These are phyloP conservation scores for Pachyuromys duprasi DNA, from an alignment of 2,797 vertebrate genomes.

Conservation along the genomic window DNA sequence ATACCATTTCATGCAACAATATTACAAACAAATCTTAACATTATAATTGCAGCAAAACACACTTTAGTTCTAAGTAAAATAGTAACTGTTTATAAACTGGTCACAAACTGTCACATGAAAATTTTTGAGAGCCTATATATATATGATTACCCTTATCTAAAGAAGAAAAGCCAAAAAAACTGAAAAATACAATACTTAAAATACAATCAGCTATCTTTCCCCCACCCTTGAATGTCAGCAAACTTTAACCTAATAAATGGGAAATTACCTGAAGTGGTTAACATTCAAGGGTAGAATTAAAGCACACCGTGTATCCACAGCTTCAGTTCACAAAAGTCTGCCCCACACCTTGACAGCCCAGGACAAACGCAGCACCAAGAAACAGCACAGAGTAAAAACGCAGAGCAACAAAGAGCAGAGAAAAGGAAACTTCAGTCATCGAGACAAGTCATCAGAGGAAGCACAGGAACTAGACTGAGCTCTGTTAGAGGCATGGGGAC, in stretches of 20 bases:
- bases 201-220: constrained; percentile 58
- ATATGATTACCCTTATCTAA: constrained; percentile 18
- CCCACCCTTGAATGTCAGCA: constrained; percentile 74
- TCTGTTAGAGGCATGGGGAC: constrained; percentile 80
- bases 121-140: constrained; percentile 42
- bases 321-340: constrained; percentile 85
- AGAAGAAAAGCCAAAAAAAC: constrained; percentile 60
- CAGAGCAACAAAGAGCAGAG: constrained; percentile 88
- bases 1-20: constrained; percentile 13
- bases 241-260: constrained; percentile 85
- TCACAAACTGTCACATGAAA: constrained; percentile 8
- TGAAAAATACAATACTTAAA: constrained; percentile 57
- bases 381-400: constrained; percentile 89
- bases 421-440: constrained; percentile 88
- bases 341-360: constrained; percentile 89
- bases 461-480: constrained; percentile 85
- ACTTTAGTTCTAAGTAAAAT: constrained; percentile 46
- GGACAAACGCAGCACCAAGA: constrained; percentile 89
- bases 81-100: constrained; percentile 43
- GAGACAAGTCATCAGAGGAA: constrained; percentile 84
- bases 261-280: constrained; percentile 89
- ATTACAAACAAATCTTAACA: constrained; percentile 47
- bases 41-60: constrained; percentile 45
- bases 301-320: constrained; percentile 87
- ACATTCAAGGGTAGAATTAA: constrained; percentile 89